Percentiles rank a stretch among this genome's conserved stretches.
These are phyloP conservation scores for Esperia sulphurella DNA, from an alignment of 2,888 invertebrate species.

Conservation along the genomic window DNA sequence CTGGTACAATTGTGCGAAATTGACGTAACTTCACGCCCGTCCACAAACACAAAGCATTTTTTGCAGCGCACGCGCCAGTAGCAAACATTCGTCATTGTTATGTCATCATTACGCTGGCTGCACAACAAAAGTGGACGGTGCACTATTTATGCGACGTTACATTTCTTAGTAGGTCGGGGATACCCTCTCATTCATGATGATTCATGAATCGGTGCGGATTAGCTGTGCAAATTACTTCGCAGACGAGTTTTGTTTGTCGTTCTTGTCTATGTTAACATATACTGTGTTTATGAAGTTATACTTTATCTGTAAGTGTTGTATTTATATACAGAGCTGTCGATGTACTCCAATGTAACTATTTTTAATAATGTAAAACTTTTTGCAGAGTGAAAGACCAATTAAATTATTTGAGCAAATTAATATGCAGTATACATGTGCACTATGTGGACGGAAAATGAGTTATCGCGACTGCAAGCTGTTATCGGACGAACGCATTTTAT, in stretches of 20 bases:
- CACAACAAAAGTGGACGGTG: conserved; percentile 59
- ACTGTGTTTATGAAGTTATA: not conserved
- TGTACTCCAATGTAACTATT: not conserved
- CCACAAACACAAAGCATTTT: conserved; percentile 49
- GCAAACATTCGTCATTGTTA: conserved; percentile 58
- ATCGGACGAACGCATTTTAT: conserved; percentile 65
- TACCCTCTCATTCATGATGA: conserved; percentile 47
- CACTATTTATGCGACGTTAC: conserved; percentile 47
- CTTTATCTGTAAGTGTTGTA: no score
- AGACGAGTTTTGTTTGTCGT: conserved; percentile 36
- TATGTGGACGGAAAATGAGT: conserved; percentile 41
- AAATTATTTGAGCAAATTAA: conserved; percentile 43
- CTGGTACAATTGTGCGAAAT: conserved; percentile 76
- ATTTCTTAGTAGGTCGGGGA: conserved; percentile 69
- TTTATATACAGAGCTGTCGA: no score
- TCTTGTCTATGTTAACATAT: conserved; percentile 21
- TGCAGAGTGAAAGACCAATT: conserved; percentile 25
- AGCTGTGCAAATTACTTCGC: conserved; percentile 49
- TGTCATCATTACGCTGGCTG: conserved; percentile 62
- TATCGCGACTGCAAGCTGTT: conserved; percentile 52
- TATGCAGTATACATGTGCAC: conserved; percentile 44
- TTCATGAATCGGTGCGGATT: conserved; percentile 13
- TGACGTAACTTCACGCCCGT: conserved; percentile 66
- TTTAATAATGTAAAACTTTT: not conserved
- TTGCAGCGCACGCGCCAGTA: conserved; percentile 59